Evolutionary conservation across 1,140 invertebrate genomes (phyloP).

Genomic region (Aporrectodea caliginosa): DNA sequence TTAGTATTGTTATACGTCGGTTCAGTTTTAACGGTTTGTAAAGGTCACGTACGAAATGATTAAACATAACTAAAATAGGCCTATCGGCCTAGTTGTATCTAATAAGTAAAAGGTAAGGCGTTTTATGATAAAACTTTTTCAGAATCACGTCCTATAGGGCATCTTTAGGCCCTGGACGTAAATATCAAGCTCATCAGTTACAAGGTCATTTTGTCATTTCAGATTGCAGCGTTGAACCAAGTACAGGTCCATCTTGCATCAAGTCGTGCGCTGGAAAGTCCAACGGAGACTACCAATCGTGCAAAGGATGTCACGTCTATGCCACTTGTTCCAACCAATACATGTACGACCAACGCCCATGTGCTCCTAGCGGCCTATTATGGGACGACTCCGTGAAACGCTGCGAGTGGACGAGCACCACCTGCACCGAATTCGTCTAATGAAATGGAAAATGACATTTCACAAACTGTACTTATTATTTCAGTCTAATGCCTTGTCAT

Average conservation of each 20-base stretch:
- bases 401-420: not conserved
- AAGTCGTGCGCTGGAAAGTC: slow-evolving; percentile 69
- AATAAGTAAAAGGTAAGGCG: too few relatives aligned
- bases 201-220: not conserved
- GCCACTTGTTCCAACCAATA: slow-evolving; percentile 33
- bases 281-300: slow-evolving; percentile 36
- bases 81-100: too few relatives aligned
- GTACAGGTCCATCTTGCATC: slow-evolving; percentile 62
- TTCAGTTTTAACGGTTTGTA: too few relatives aligned
- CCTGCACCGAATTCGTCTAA: not conserved
- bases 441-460: not conserved
- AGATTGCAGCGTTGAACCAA: not conserved
- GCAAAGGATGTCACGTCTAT: slow-evolving; percentile 32
- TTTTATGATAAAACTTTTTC: too few relatives aligned
- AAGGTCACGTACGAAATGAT: too few relatives aligned
- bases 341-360: slow-evolving; percentile 29
- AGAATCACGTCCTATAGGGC: not conserved
- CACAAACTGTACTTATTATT: not conserved
- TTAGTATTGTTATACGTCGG: too few relatives aligned
- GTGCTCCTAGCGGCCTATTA: not conserved
- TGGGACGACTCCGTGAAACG: not conserved
- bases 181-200: not conserved
- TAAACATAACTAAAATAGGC: too few relatives aligned
- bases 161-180: not conserved
- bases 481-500: too few relatives aligned